Conservation (phyloP, 2,113 vertebrate species). For the Pleuronectes platessa region DNA sequence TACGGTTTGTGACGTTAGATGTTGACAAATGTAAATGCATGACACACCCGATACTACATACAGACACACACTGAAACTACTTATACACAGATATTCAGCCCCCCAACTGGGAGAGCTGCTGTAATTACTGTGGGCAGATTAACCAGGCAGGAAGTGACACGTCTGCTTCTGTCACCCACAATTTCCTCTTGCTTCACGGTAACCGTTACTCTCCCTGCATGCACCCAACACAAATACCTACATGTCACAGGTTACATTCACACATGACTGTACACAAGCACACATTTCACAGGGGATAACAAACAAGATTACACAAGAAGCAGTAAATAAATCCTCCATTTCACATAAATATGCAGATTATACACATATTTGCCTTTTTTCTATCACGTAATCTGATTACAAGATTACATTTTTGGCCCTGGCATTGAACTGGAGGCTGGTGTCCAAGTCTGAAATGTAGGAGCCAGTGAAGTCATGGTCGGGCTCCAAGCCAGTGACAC, state of each 20-base stretch:
- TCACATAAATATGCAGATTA: conserved; percentile 7
- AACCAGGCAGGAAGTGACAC: conserved; percentile 53
- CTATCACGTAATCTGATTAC: conserved; percentile 56
- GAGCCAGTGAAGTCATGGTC: conserved; percentile 11
- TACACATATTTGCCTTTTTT: conserved; percentile 18
- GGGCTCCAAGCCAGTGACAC: conserved; percentile 6
- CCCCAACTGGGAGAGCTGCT: conserved; percentile 9
- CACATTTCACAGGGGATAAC: neutral
- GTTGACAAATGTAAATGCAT: neutral
- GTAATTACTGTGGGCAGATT: conserved; percentile 57
- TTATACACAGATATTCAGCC: conserved; percentile 5
- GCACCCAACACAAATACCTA: conserved; percentile 1
- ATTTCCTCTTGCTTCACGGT: conserved; percentile 57
- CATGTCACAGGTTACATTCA: conserved; percentile 30
- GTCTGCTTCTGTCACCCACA: conserved; percentile 30
- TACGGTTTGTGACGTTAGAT: neutral
- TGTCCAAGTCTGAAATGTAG: neutral
- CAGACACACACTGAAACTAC: neutral
- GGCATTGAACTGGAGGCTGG: neutral
- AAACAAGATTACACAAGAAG: neutral
- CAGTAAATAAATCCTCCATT: conserved; percentile 13
- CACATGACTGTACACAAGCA: conserved; percentile 2
- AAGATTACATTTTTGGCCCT: conserved; percentile 38
- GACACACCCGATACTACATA: neutral
- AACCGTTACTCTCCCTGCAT: conserved; percentile 41